phyloP scores from a whole-genome alignment of 2,888 invertebrate genomes.

The Galerucella pusilla region DNA sequence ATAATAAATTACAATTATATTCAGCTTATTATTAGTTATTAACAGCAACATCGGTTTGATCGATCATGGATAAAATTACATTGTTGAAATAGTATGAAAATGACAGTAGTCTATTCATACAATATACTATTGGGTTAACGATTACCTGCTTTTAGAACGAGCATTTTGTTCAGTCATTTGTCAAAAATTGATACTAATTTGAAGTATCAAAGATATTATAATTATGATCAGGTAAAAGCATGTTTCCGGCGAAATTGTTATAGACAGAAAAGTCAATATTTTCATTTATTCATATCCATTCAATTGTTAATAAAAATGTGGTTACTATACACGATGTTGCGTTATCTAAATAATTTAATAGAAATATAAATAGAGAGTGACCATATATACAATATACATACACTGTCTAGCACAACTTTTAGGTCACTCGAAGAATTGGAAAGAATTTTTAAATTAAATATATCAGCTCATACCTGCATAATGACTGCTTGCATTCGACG shows the following conservation, averaged over 20 bases:
- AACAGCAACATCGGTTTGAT: conserved; percentile 46
- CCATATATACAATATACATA: too few relatives aligned
- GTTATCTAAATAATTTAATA: too few relatives aligned
- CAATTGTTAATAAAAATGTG: too few relatives aligned
- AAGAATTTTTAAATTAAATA: too few relatives aligned
- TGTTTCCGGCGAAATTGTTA: not conserved
- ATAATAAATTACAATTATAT: conserved; percentile 21
- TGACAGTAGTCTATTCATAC: conserved; percentile 37
- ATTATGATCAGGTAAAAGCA: conserved; percentile 23
- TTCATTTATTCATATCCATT: not conserved
- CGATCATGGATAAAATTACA: conserved; percentile 52
- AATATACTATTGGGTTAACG: conserved; percentile 24
- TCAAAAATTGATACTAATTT: conserved; percentile 46
- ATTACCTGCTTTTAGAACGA: conserved; percentile 42
- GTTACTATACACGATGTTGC: too few relatives aligned
- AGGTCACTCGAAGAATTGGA: too few relatives aligned
- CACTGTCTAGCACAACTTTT: too few relatives aligned
- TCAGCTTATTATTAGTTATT: conserved; percentile 45
- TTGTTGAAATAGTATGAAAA: conserved; percentile 47
- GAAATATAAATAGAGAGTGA: not conserved
- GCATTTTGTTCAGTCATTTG: conserved; percentile 52
- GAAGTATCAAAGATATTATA: conserved; percentile 49
- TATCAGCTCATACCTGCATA: too few relatives aligned
- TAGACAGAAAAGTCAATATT: not conserved
- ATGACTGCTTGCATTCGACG: not conserved